These are phyloP conservation scores for Myrmecobius fasciatus DNA, from an alignment of 2,113 vertebrate genomes.

Conservation along the genomic window DNA sequence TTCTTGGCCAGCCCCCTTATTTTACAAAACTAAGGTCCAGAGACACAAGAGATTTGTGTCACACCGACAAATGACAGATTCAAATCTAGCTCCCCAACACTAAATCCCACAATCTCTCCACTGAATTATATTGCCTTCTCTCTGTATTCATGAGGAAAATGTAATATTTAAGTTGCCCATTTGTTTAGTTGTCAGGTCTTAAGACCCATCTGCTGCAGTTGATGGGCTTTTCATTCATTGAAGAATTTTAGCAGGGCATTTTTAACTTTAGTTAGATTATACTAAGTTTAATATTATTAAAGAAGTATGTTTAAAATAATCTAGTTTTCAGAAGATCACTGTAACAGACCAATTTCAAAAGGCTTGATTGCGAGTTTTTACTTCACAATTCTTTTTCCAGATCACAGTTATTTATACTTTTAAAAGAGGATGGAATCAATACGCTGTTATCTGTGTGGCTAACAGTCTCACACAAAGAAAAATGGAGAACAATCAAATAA, in stretches of 20 bases:
- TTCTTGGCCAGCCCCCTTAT: neutral
- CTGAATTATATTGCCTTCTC: conserved; percentile 29
- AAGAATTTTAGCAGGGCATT: conserved; percentile 76
- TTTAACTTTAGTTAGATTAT: conserved; percentile 79
- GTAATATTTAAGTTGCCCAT: conserved; percentile 80
- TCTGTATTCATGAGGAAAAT: conserved; percentile 77
- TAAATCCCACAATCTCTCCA: conserved; percentile 33
- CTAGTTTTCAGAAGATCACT: conserved; percentile 74
- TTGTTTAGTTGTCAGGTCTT: conserved; percentile 82
- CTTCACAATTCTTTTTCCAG: conserved; percentile 81
- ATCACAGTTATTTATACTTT: conserved; percentile 80
- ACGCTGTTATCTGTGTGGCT: conserved; percentile 76
- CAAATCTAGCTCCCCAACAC: neutral
- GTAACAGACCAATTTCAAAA: conserved; percentile 82
- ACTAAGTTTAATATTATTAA: conserved; percentile 67
- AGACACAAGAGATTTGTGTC: neutral
- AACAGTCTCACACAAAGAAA: conserved; percentile 82
- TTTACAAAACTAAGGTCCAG: neutral
- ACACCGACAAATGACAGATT: neutral
- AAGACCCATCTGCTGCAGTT: conserved; percentile 75
- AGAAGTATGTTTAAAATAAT: conserved; percentile 73
- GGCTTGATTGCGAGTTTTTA: conserved; percentile 83
- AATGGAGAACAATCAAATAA: conserved; percentile 80
- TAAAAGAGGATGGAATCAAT: conserved; percentile 79
- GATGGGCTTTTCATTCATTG: conserved; percentile 73